Percentiles rank a stretch among this genome's conserved stretches.
Evolutionary conservation across 1,140 invertebrate genomes (phyloP).

Genomic region (Sycophila sp.): DNA sequence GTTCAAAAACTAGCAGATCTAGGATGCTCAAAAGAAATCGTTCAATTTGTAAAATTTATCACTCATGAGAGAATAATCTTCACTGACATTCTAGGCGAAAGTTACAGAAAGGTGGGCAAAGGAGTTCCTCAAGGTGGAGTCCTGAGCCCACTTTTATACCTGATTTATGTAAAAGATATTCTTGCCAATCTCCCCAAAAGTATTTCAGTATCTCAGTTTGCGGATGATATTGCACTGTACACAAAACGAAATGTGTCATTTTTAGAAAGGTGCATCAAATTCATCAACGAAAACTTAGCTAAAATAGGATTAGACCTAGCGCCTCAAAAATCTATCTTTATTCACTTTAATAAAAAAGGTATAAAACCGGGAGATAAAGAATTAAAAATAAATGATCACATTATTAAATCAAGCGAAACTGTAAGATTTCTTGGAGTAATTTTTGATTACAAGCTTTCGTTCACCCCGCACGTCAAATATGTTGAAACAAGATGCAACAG

Average conservation of each 20-base stretch:
- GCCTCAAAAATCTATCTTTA: too few species aligned
- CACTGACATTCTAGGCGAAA: neutral
- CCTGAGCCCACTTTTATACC: neutral
- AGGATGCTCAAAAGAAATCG: slow-evolving; percentile 2
- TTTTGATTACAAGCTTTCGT: neutral
- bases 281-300: neutral
- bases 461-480: neutral
- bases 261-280: neutral
- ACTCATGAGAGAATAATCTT: neutral
- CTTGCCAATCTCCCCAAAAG: neutral
- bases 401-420: neutral
- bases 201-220: neutral
- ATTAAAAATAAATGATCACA: too few species aligned
- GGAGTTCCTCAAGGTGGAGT: slow-evolving; percentile 25
- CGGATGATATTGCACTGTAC: neutral
- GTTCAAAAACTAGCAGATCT: slow-evolving; percentile 14
- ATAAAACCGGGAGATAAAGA: too few species aligned
- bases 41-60: neutral
- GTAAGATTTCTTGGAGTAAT: neutral
- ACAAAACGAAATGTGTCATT: neutral
- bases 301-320: neutral
- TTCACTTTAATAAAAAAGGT: too few species aligned
- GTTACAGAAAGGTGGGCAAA: neutral
- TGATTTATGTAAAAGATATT: neutral
- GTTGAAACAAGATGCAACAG: neutral